Evolutionary conservation across 2,113 vertebrate species (phyloP).

Genomic region (Chlorodrepanis virens): DNA sequence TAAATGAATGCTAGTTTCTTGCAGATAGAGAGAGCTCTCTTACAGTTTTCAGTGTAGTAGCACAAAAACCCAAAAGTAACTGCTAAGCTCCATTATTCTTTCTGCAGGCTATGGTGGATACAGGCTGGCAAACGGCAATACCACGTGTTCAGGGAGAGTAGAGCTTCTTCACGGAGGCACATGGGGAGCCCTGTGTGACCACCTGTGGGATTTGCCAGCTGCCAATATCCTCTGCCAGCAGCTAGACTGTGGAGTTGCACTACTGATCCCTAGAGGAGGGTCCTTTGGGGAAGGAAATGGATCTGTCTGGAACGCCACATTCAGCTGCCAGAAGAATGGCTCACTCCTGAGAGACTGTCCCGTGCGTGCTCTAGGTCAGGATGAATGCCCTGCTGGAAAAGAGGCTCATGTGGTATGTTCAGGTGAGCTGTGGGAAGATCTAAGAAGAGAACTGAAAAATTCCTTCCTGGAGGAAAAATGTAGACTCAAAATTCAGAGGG

Average conservation of each 20-base stretch:
- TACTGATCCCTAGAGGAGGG: background rate
- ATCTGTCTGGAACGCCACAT: slow-evolving; percentile 26
- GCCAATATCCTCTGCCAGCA: slow-evolving; percentile 57
- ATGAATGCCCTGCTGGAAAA: slow-evolving; percentile 42
- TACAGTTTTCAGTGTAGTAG: background rate
- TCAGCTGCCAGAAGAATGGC: slow-evolving; percentile 48
- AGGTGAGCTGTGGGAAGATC: background rate
- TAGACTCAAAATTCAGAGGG: background rate
- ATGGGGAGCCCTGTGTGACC: slow-evolving; percentile 63
- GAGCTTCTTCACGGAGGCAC: slow-evolving; percentile 58
- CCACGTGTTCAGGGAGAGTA: slow-evolving; percentile 61
- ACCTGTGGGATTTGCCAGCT: slow-evolving; percentile 42
- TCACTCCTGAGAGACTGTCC: background rate
- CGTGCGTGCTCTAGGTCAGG: background rate
- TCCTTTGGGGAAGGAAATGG: slow-evolving; percentile 10
- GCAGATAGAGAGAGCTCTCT: background rate
- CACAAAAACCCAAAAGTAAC: background rate
- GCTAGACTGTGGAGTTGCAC: slow-evolving; percentile 59
- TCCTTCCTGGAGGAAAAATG: background rate
- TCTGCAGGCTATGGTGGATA: slow-evolving; percentile 45
- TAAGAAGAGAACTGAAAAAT: background rate
- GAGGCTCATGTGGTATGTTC: slow-evolving; percentile 19
- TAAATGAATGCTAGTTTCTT: background rate
- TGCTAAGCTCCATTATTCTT: background rate
- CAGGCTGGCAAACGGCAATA: slow-evolving; percentile 50